Conservation (phyloP, 2,113 vertebrate species). For the Hyla sarda region DNA sequence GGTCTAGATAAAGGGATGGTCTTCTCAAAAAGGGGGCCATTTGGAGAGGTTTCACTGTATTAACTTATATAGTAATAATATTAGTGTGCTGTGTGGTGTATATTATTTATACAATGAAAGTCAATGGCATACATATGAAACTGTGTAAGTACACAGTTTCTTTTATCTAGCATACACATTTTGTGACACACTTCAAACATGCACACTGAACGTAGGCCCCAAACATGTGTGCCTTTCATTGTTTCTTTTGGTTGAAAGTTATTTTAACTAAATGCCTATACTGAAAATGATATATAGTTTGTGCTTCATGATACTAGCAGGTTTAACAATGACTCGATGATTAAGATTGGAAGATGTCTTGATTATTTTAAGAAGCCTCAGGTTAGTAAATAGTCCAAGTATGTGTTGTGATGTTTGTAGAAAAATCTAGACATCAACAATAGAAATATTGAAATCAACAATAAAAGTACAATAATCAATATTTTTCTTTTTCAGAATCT, state of each 20-base stretch:
- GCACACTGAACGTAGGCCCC: no score
- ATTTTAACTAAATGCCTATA: background rate
- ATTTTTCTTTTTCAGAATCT: background rate
- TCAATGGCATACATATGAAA: background rate
- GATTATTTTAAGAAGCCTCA: constrained; percentile 94
- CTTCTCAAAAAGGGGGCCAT: no score
- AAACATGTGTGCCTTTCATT: background rate
- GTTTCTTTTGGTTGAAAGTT: background rate
- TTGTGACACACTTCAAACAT: background rate
- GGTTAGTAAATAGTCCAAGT: constrained; percentile 70
- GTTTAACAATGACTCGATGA: constrained; percentile 95
- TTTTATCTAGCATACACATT: no score
- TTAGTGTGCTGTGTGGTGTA: no score
- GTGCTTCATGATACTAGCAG: constrained; percentile 68
- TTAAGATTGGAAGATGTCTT: constrained; percentile 97
- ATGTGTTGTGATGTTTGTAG: background rate
- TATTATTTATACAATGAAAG: no score
- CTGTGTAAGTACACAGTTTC: no score
- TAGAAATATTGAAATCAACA: background rate
- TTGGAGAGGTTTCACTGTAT: no score
- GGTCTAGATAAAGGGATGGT: no score
- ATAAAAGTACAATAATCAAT: no score
- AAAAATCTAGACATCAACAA: background rate
- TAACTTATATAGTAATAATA: no score
- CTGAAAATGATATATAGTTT: background rate